phyloP scores from a whole-genome alignment of 2,797 vertebrate genomes.

The Parotocinclus haroldoi region DNA sequence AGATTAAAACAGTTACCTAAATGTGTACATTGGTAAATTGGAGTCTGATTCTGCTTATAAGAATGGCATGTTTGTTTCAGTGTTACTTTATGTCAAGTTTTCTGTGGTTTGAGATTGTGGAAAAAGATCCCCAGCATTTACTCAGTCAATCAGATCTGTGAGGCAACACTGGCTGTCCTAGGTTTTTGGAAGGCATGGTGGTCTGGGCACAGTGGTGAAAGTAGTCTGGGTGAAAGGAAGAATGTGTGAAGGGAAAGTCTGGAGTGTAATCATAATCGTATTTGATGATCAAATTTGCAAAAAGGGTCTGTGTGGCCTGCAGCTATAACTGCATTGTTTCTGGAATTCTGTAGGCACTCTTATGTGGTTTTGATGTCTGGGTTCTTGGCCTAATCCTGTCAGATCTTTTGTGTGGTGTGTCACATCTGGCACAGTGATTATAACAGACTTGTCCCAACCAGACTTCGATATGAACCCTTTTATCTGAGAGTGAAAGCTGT shows the following conservation, averaged over 20 bases:
- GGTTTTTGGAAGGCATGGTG: slow-evolving; percentile 27
- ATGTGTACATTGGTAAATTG: too few relatives aligned
- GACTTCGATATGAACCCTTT: not conserved
- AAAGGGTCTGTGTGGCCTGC: slow-evolving; percentile 10
- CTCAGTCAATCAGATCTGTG: slow-evolving; percentile 26
- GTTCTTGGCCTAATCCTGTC: slow-evolving; percentile 16
- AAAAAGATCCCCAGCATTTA: slow-evolving; percentile 19
- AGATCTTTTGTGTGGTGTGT: not conserved
- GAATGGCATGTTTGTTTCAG: too few relatives aligned
- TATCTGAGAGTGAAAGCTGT: not conserved
- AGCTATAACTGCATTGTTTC: slow-evolving; percentile 28
- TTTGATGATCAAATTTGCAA: slow-evolving; percentile 26
- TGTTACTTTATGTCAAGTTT: too few relatives aligned
- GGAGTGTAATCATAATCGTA: slow-evolving; percentile 43
- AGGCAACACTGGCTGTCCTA: slow-evolving; percentile 37
- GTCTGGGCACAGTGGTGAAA: slow-evolving; percentile 37
- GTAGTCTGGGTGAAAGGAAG: slow-evolving; percentile 16
- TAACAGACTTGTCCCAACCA: slow-evolving; percentile 1
- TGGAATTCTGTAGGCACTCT: slow-evolving; percentile 29
- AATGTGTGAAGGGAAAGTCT: slow-evolving; percentile 43
- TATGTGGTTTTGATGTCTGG: slow-evolving; percentile 30
- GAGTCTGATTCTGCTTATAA: too few relatives aligned
- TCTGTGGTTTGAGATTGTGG: slow-evolving; percentile 6
- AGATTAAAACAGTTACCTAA: too few relatives aligned
- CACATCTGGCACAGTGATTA: not conserved